Conservation (phyloP, 37 sponge, comb jelly and placozoan species). For the Hormiphora californensis region DNA sequence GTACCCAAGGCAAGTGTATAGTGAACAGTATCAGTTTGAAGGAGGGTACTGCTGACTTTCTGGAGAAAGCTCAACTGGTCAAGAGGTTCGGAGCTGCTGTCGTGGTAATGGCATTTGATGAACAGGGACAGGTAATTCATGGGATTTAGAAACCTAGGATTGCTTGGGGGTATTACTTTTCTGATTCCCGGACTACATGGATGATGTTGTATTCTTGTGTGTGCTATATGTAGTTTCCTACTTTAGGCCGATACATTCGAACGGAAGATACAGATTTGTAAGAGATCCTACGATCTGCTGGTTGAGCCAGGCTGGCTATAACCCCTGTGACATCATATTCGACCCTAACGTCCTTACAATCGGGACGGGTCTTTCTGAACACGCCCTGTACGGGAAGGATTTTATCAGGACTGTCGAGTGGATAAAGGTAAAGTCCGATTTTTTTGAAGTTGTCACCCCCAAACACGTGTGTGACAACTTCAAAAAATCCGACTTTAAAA, state of each 20-base stretch:
- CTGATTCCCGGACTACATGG: not conserved
- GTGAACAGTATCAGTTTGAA: slow-evolving; percentile 97
- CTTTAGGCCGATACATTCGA: slow-evolving; percentile 69
- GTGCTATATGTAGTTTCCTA: too few species aligned
- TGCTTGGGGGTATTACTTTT: not conserved
- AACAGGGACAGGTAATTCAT: slow-evolving; percentile 89
- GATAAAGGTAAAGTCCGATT: slow-evolving; percentile 77
- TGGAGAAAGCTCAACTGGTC: slow-evolving; percentile 71
- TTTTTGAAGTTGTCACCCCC: too few species aligned
- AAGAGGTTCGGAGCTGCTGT: slow-evolving; percentile 90
- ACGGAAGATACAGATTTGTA: slow-evolving; percentile 78
- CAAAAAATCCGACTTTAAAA: too few species aligned
- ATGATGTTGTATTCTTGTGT: not conserved
- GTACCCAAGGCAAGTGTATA: slow-evolving; percentile 95
- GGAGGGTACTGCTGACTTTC: slow-evolving; percentile 93
- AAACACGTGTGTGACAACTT: too few species aligned
- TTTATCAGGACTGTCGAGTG: slow-evolving; percentile 76
- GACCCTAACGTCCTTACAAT: slow-evolving; percentile 98
- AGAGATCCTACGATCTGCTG: slow-evolving; percentile 80
- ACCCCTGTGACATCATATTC: slow-evolving; percentile 98
- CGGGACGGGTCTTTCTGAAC: slow-evolving; percentile 96
- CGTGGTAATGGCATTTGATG: slow-evolving; percentile 98
- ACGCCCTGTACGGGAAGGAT: slow-evolving; percentile 80
- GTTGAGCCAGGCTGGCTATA: slow-evolving; percentile 72
- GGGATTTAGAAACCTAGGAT: too few species aligned